Conservation (phyloP, 2,113 vertebrate species). For the Lasiurus borealis region DNA sequence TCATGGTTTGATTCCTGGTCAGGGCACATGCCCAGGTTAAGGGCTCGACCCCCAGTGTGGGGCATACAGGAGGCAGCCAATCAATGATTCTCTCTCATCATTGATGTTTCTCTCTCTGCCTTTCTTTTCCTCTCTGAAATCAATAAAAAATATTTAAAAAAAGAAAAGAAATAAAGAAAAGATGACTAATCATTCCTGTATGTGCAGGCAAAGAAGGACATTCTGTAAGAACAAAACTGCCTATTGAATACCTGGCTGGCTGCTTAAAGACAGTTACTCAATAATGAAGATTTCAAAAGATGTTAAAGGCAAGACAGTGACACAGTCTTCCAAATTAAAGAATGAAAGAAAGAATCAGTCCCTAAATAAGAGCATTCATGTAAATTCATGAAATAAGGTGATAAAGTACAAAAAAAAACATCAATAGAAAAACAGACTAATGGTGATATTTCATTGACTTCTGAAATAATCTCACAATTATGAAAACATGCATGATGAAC, state of each 20-base stretch:
- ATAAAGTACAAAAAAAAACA: neutral
- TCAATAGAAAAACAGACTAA: neutral
- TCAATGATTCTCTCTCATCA: too few species aligned
- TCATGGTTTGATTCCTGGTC: too few species aligned
- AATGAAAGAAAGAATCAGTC: neutral
- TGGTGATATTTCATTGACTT: neutral
- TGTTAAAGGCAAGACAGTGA: neutral
- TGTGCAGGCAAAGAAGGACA: neutral
- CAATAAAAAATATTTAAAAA: too few species aligned
- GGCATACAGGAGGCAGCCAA: too few species aligned
- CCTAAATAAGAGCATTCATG: neutral
- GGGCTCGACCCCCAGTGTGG: too few species aligned
- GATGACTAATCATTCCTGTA: neutral
- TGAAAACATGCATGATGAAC: neutral
- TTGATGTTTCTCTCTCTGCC: too few species aligned
- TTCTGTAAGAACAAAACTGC: neutral
- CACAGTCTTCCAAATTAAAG: neutral
- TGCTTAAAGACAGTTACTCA: neutral
- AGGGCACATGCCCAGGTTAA: too few species aligned
- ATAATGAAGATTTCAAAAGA: neutral
- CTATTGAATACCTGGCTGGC: neutral
- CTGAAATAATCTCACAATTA: neutral
- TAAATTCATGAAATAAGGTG: neutral
- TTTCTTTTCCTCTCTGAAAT: too few species aligned
- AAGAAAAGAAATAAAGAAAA: neutral